Evolutionary conservation across 2,888 invertebrate genomes (phyloP), one percentile per base, ranked within the genome.

Genomic region (Halocaridina rubra): DNA sequence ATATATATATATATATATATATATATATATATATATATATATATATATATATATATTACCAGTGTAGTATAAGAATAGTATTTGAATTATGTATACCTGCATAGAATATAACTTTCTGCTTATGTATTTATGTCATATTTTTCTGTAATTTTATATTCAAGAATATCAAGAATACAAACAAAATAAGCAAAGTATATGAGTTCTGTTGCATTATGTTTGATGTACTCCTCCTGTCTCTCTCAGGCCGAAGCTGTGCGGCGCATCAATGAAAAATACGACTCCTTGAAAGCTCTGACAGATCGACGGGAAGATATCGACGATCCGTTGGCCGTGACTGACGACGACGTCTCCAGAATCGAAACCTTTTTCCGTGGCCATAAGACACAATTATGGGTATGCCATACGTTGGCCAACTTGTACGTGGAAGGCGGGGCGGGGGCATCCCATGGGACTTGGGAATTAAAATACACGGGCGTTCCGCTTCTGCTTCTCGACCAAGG

Each of bases 391-490:
- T 94, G 93, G 90, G 96, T 96, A 3, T 94, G 95, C 90, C 93
- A 93, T 88, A 95, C 95, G 8, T 90, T 96, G 90, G 95, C 95
- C 67, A 95, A 95, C 91, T 91, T 95, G 64, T 95, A 95, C 90
- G 93, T 93, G 86, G 92, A 92, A 10, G 85, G 85, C 59, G 89
- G 89, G 8, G 67, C 77, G 3, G 77, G 81, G 7, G 69, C 75
- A 13, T 86, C 82, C 84, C 89, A 82, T 79, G 86, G 86, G 29
- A 89, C 90, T 3, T 96, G 96, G 96, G 93, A 94, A 88, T 92
- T 96, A 74, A 93, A 94, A 86, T 94, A 94, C 91, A 95, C 95
- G 0, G 96, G 96, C 19, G 94, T 96, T 79, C 96, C 96, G 0
- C 94, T 96, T 3, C 92, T 96, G 13, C 92, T 96, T 5, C 92